Evolutionary conservation across 1,140 invertebrate species (phyloP).

Genomic region (Limonius californicus): DNA sequence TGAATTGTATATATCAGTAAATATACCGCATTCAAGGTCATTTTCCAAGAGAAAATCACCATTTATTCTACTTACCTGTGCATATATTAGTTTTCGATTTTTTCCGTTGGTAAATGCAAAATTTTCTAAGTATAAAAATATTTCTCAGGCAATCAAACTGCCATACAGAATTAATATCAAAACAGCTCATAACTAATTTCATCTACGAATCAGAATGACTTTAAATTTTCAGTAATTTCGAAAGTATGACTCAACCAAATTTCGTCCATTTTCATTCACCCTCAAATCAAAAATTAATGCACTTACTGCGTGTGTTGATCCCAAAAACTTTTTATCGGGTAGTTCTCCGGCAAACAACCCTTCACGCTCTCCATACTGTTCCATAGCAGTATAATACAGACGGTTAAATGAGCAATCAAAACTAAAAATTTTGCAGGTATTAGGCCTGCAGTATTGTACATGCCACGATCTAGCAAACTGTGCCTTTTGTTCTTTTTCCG

Average conservation of each 20-base stretch:
- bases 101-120: no score
- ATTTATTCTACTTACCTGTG: no score
- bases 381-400: slow-evolving; percentile 55
- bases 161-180: no score
- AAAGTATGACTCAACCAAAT: neutral
- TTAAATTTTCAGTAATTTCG: neutral
- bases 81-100: no score
- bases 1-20: no score
- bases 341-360: slow-evolving; percentile 50
- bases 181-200: no score
- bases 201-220: no score
- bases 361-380: slow-evolving; percentile 51
- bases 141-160: no score
- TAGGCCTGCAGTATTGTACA: slow-evolving; percentile 40
- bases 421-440: slow-evolving; percentile 55
- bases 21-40: no score
- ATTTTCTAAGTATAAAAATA: no score
- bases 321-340: slow-evolving; percentile 39
- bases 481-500: no score
- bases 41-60: no score
- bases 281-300: slow-evolving; percentile 4
- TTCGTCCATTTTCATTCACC: slow-evolving; percentile 14
- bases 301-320: slow-evolving; percentile 53
- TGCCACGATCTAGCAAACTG: slow-evolving; percentile 12
- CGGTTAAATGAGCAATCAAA: slow-evolving; percentile 53